These are phyloP conservation scores for Cyphomyrus plagiostoma DNA, from an alignment of 2,113 vertebrate genomes.

Conservation along the genomic window DNA sequence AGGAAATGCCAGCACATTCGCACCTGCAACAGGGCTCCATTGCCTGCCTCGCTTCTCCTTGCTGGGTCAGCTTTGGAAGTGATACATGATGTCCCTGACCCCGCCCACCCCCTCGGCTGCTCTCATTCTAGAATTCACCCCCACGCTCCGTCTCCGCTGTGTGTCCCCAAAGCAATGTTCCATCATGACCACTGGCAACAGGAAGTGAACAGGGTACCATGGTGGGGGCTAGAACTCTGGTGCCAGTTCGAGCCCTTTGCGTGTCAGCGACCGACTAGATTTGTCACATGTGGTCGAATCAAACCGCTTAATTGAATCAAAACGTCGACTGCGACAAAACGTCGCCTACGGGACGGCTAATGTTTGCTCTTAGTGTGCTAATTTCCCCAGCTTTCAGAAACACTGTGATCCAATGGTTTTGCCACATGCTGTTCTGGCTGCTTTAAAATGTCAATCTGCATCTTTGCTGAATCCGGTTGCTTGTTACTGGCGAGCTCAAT, in stretches of 20 bases:
- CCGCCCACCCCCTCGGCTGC: slow-evolving; percentile 15
- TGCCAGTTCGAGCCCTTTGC: not conserved
- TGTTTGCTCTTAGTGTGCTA: slow-evolving; percentile 19
- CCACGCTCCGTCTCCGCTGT: not conserved
- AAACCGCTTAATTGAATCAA: slow-evolving; percentile 18
- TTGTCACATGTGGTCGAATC: slow-evolving; percentile 19
- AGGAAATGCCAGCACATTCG: not conserved
- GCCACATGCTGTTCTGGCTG: slow-evolving; percentile 7
- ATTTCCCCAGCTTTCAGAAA: slow-evolving; percentile 25
- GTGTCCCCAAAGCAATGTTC: not conserved
- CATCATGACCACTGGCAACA: slow-evolving; percentile 32
- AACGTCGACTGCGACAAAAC: not conserved
- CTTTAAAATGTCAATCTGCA: slow-evolving; percentile 34
- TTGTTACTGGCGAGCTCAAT: not conserved
- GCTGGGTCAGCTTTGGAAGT: not conserved
- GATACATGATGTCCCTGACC: slow-evolving; percentile 4
- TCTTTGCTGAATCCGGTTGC: slow-evolving; percentile 20
- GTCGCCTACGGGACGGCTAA: not conserved
- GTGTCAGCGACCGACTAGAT: slow-evolving; percentile 6
- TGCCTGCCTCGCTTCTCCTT: not conserved
- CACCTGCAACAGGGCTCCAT: not conserved
- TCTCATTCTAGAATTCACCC: not conserved
- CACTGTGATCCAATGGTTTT: slow-evolving; percentile 9
- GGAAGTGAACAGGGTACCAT: slow-evolving; percentile 22
- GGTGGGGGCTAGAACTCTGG: not conserved